phyloP scores from a whole-genome alignment of 2,113 vertebrate species.

The Odocoileus virginianus region DNA sequence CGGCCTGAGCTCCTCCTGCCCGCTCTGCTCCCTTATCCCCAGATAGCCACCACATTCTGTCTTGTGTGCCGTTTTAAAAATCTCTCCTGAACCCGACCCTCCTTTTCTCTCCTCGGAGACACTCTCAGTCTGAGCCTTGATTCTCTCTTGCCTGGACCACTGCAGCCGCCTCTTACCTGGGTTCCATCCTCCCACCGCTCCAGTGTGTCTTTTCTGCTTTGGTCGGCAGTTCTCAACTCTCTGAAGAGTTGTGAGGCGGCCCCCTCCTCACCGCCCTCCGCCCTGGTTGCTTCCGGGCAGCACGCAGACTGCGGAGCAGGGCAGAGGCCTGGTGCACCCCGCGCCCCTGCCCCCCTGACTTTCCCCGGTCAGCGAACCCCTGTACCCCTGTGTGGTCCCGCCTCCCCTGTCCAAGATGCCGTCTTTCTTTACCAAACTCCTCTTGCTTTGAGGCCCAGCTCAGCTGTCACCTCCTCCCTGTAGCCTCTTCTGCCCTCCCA shows the following conservation, averaged over 20 bases:
- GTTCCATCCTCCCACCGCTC: not conserved
- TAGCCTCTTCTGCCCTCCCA: not conserved
- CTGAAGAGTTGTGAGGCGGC: not conserved
- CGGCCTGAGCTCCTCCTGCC: not conserved
- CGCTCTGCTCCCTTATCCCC: not conserved
- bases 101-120: not conserved
- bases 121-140: not conserved
- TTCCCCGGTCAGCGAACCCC: accelerated
- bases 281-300: not conserved
- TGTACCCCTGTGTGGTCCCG: accelerated
- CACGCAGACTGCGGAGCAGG: not conserved
- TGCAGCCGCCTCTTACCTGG: not conserved
- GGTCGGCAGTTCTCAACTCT: not conserved
- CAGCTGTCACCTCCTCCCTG: not conserved
- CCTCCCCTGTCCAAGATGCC: not conserved
- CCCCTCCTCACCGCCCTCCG: not conserved
- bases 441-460: not conserved
- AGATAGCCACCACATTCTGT: not conserved
- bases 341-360: not conserved
- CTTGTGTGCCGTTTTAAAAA: not conserved
- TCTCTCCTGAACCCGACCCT: not conserved
- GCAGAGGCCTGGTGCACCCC: not conserved
- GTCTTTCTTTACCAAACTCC: not conserved
- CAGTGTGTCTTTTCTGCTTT: not conserved
- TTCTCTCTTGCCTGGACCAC: not conserved